A percentile compares a stretch with the other conserved stretches of the same genome.
These are phyloP conservation scores for Hemicrepidius hirtus DNA, from an alignment of 2,888 invertebrate genomes.

Conservation along the genomic window DNA sequence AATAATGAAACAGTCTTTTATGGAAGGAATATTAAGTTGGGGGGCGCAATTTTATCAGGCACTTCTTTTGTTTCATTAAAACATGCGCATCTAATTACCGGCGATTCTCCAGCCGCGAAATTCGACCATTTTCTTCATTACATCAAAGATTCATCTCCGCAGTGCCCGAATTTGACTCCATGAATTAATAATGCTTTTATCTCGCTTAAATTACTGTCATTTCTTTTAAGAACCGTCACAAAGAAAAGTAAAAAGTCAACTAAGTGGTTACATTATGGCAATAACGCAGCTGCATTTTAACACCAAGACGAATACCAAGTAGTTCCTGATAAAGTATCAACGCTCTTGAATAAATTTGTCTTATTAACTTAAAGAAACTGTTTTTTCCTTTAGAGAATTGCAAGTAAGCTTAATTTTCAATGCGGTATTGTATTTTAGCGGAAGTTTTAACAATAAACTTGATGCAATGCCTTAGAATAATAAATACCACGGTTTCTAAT, in stretches of 20 bases:
- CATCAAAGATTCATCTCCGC: conserved; percentile 53
- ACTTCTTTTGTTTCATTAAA: conserved; percentile 56
- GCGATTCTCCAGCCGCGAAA: conserved; percentile 47
- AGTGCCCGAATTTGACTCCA: conserved; percentile 47
- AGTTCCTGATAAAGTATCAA: neutral
- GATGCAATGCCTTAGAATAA: too few relatives aligned
- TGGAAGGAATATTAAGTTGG: conserved; percentile 55
- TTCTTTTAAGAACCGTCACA: conserved; percentile 42
- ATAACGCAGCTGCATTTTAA: conserved; percentile 41
- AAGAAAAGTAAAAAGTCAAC: conserved; percentile 42
- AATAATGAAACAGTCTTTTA: conserved; percentile 53
- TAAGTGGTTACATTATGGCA: conserved; percentile 40
- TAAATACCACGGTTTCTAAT: too few relatives aligned
- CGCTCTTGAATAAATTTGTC: conserved; percentile 3
- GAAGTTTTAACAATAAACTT: too few relatives aligned
- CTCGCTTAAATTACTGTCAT: conserved; percentile 52
- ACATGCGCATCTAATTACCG: conserved; percentile 57
- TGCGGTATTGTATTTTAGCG: too few relatives aligned
- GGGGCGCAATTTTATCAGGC: conserved; percentile 49
- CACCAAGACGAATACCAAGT: neutral
- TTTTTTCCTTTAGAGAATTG: neutral
- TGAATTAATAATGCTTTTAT: conserved; percentile 55
- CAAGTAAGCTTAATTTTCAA: too few relatives aligned
- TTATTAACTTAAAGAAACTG: neutral
- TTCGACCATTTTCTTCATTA: conserved; percentile 52